phyloP scores from a whole-genome alignment of 2,888 invertebrate genomes.

The Drosophila prostipennis region DNA sequence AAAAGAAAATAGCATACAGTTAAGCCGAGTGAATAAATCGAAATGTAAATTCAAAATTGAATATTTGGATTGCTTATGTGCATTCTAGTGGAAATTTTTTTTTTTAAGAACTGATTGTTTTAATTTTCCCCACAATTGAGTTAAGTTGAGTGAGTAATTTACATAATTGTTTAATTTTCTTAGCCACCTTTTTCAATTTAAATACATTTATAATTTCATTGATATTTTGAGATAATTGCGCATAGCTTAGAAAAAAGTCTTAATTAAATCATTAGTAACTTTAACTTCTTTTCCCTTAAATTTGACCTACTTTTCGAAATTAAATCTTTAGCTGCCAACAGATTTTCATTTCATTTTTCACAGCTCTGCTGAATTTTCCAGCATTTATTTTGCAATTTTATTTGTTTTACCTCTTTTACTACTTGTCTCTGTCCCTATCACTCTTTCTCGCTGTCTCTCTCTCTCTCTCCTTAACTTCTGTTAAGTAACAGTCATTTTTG shows the following conservation, averaged over 20 bases:
- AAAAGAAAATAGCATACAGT: neutral
- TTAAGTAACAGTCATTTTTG: conserved; percentile 47
- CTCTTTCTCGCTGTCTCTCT: neutral
- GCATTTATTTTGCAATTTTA: neutral
- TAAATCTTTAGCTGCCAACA: neutral
- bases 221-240: too few relatives aligned
- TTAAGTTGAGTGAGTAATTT: too few relatives aligned
- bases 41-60: neutral
- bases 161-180: too few relatives aligned
- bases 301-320: conserved; percentile 1
- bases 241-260: too few relatives aligned
- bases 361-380: neutral
- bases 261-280: too few relatives aligned
- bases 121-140: too few relatives aligned
- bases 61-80: neutral
- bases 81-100: neutral
- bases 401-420: neutral
- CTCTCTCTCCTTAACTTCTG: conserved; percentile 33
- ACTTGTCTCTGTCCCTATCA: neutral
- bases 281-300: neutral
- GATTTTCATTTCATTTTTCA: conserved; percentile 4
- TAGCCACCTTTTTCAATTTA: too few relatives aligned
- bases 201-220: too few relatives aligned
- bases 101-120: neutral
- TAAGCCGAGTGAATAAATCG: neutral